Base-by-base conservation (phyloP, 2,888 invertebrate genomes). In the Bellardia bayeri region DNA sequence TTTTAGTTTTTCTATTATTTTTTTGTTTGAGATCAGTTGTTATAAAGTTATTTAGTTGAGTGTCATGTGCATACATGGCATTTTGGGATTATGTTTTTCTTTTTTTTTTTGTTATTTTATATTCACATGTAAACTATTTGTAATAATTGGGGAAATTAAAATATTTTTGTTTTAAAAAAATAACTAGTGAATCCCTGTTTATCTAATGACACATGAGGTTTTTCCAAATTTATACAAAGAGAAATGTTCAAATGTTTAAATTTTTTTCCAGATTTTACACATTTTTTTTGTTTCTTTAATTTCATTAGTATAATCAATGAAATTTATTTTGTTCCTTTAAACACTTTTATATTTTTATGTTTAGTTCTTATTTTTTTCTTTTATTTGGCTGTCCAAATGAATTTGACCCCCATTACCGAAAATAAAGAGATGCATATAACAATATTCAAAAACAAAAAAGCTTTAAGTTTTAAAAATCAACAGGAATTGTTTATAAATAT, bases 51-150 rank as follows among this genome's bases (percentile, higher is more conserved):
- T 82, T 58, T 51, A 56, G 54, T 40, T 68, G 58, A 66, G 58
- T 75, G 81, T 75, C 75, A 75, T 82, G 82, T 82, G 75, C 82
- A 82, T 68, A 75, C 68, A 82, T 61, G 58, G 11, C 23, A 68
- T 16, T 40, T 14, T 37, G 75, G 68, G 82, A 82, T 82, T 82
- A 82, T 42, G 45, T 23, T 45, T 16, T 45, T 14, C 1, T 16
- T 45, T 14, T 16, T 45, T 14, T 23, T 16, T 45, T 14, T n/a
- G 61, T 33, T 63, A 37, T 37, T 63, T 63, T 37, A 40, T 7
- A 37, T 63, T 63, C n/a, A 9, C 63, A n/a, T 63, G 14, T 63
- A 37, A 37, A 37, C 30, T 58, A 30, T 63, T n/a, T 63, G n/a
- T 37, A 63, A 61, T 61, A 61, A 61, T 61, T 61, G 63, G n/a